These are phyloP conservation scores for Mormyrus hasselquistii DNA, from an alignment of 2,797 vertebrate species.

Conservation along the genomic window DNA sequence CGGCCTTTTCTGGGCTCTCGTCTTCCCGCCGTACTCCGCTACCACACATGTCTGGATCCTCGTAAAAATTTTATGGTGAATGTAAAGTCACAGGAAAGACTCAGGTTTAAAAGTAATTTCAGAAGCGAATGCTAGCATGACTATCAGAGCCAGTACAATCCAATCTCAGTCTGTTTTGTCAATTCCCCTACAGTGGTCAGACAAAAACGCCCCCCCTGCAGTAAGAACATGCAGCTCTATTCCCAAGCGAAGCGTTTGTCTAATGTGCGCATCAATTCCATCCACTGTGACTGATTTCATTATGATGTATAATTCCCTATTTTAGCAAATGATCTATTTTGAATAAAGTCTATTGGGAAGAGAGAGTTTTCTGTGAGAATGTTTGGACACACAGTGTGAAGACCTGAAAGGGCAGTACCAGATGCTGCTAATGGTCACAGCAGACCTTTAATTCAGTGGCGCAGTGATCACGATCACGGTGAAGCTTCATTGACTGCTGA, in stretches of 20 bases:
- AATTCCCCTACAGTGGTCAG: neutral
- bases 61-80: neutral
- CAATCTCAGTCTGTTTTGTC: neutral
- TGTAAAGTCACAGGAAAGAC: neutral
- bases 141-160: neutral
- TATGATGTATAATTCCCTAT: constrained; percentile 19
- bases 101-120: neutral
- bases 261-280: constrained; percentile 30
- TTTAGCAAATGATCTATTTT: constrained; percentile 14
- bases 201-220: neutral
- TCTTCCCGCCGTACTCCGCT: neutral
- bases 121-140: neutral
- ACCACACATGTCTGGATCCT: neutral
- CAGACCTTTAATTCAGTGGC: neutral
- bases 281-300: constrained; percentile 28
- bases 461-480: neutral
- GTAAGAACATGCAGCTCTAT: neutral
- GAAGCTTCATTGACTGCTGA: neutral
- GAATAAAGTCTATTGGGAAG: constrained; percentile 31
- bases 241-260: neutral
- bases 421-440: neutral
- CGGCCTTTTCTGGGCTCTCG: neutral
- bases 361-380: neutral
- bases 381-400: neutral
- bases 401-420: neutral